These are phyloP conservation scores for Brachyopa scutellaris DNA, from an alignment of 2,888 invertebrate species.

Conservation along the genomic window DNA sequence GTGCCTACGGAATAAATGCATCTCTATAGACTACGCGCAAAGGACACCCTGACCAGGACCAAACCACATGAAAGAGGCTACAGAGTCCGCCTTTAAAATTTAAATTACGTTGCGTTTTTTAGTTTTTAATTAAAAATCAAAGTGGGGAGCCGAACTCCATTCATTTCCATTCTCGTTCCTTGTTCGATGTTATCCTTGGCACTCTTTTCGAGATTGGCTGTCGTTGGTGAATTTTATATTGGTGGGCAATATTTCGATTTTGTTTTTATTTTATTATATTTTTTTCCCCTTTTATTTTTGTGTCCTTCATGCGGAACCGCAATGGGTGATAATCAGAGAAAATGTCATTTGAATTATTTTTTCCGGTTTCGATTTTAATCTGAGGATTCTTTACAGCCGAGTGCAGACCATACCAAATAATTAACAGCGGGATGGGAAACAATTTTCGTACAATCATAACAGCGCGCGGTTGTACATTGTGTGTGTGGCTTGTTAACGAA, in stretches of 20 bases:
- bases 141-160: too few relatives aligned
- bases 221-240: conserved; percentile 52
- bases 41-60: too few relatives aligned
- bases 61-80: not conserved
- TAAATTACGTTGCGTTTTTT: conserved; percentile 53
- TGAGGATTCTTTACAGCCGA: conserved; percentile 18
- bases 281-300: conserved; percentile 7
- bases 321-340: conserved; percentile 54
- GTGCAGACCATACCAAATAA: conserved; percentile 45
- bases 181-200: conserved; percentile 39
- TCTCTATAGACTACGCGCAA: too few relatives aligned
- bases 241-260: conserved; percentile 21
- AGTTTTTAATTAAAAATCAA: conserved; percentile 61
- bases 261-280: conserved; percentile 25
- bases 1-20: too few relatives aligned
- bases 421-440: conserved; percentile 59
- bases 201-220: conserved; percentile 35
- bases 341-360: conserved; percentile 46
- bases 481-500: not conserved
- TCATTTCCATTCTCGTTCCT: too few relatives aligned
- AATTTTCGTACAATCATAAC: conserved; percentile 37
- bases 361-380: conserved; percentile 30
- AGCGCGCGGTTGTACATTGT: too few relatives aligned
- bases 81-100: conserved; percentile 52
- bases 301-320: conserved; percentile 18